phyloP scores from a whole-genome alignment of 2,797 vertebrate genomes.

The Melanogrammus aeglefinus region DNA sequence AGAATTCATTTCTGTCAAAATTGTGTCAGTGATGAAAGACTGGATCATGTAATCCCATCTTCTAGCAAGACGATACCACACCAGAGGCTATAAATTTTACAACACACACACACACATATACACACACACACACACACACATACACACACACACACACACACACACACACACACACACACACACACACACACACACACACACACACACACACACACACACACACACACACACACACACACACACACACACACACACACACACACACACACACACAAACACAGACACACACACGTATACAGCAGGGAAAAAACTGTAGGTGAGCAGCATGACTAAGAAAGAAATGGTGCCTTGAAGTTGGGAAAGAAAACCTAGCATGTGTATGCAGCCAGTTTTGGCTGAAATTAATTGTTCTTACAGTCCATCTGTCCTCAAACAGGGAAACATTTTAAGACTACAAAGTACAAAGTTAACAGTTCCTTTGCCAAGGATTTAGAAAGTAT shows the following conservation, averaged over 20 bases:
- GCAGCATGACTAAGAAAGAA: not conserved
- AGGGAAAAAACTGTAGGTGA: not conserved
- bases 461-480: not conserved
- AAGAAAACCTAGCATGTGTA: not conserved
- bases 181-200: not conserved
- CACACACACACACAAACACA: not conserved
- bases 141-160: not conserved
- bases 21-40: not conserved
- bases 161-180: constrained; percentile 1
- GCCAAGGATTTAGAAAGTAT: not conserved
- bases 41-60: constrained; percentile 3
- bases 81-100: not conserved
- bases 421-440: not conserved
- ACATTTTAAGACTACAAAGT: not conserved
- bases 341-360: not conserved
- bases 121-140: constrained; percentile 1
- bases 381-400: not conserved
- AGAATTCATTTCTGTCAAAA: not conserved
- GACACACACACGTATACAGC: not conserved
- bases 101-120: not conserved
- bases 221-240: not conserved
- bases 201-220: not conserved
- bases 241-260: constrained; percentile 1
- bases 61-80: not conserved
- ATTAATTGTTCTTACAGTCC: not conserved